Base-by-base conservation (phyloP, 2,888 invertebrate genomes). In the Microctonus hyperodae region DNA sequence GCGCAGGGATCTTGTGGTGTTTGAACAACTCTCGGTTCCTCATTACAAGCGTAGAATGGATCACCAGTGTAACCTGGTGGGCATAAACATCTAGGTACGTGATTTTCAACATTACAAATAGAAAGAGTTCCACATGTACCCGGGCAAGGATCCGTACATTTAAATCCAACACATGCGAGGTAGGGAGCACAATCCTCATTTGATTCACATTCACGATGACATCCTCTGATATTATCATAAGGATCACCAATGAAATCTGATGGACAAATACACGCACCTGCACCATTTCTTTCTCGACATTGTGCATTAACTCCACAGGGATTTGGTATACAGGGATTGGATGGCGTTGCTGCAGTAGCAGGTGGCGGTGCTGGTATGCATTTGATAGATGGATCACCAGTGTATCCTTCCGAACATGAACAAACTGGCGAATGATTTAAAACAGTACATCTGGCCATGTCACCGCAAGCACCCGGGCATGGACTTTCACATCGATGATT, bases 231-330 rank as follows among this genome's bases (percentile, higher is more conserved):
- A 71, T 78, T 85, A 76, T 91, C 91, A 75, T 94, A 94, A 0
- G 95, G 93, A 84, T 95, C 92, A 35, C 95, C 95, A 75, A 92
- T 90, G 75, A 90, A 92, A 25, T 92, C 93, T 64, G 89, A 87
- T 6, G 90, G 90, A 78, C 95, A 95, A 31, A 89, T 88, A 79
- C 95, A 96, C 40, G 95, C 94, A n/a, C 92, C 93, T 0, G 94
- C 93, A 11, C 92, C 91, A 76, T 93, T 93, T 71, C 89, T 87
- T 83, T 94, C 94, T 7, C 93, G 88, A 76, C 93, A 95, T 83
- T 93, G 92, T 2, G 94, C 92, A 76, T 93, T 92, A 5, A 91
- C 91, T 44, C 95, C 95, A 79, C 95, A 95, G 1, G 94, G 94
- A 65, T 93, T 92, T 59, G 94, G 94, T 64, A 87, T 87, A 78